These are phyloP conservation scores for Argyrosomus japonicus DNA, from an alignment of 2,113 vertebrate genomes.

Conservation along the genomic window DNA sequence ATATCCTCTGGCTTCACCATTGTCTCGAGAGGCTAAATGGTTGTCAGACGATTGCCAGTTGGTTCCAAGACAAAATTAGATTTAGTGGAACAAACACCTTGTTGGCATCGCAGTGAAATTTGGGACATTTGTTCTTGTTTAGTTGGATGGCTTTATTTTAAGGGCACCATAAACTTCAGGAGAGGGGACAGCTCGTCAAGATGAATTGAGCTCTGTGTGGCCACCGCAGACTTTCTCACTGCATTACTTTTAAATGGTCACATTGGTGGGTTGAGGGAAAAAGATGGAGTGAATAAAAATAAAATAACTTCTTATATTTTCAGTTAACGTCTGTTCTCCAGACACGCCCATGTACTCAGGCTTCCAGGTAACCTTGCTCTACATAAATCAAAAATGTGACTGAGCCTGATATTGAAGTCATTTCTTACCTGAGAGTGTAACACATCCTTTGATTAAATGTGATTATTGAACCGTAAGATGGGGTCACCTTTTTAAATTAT, in stretches of 20 bases:
- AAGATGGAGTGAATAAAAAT: neutral
- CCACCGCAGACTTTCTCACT: neutral
- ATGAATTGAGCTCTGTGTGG: neutral
- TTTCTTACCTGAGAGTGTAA: slow-evolving; percentile 21
- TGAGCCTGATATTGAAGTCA: neutral
- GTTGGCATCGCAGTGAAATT: neutral
- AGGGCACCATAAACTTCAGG: neutral
- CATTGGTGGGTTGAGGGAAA: neutral
- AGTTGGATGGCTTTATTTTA: neutral
- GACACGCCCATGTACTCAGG: neutral
- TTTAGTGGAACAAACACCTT: neutral
- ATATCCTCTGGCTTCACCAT: no score
- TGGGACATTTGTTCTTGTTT: no score
- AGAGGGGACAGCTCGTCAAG: neutral
- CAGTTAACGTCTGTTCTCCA: slow-evolving; percentile 3
- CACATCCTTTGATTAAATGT: slow-evolving; percentile 12
- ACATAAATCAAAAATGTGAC: slow-evolving; percentile 6
- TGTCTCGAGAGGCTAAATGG: no score
- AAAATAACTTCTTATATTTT: neutral
- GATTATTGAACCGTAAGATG: slow-evolving; percentile 7
- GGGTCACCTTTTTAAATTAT: slow-evolving; percentile 14
- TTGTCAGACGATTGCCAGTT: no score
- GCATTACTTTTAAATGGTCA: neutral
- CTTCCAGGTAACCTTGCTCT: neutral
- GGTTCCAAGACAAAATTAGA: neutral